Evolutionary conservation across 2,888 invertebrate species (phyloP), one percentile per base, ranked within the genome.

Genomic region (Netelia melanura): DNA sequence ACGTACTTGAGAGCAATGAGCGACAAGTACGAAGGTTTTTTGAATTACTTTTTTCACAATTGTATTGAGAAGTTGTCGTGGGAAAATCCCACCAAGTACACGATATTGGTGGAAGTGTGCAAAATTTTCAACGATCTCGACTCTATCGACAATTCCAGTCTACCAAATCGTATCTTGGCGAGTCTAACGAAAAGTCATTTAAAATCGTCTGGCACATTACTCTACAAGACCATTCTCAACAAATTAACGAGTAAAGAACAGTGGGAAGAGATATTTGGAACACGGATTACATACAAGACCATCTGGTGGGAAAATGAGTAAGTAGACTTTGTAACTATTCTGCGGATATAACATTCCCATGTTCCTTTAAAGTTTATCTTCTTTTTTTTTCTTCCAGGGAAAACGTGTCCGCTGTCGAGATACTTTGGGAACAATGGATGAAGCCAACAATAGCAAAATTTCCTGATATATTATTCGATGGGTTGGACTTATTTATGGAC

Each of bases 81-180:
- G 93, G 95, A 95, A 94, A 95, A 95, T 87, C 95, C 95, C 91
- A 95, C 94, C 61, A 96, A 96, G 88, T 96, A 95, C 91, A 93
- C 95, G 83, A 95, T 95, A 94, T 91, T 96, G 8, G 92, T 95
- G 58, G 95, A 95, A 91, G 93, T 96, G 64, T 95, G 91, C 91
- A 93, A 88, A 88, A 91, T 84, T 86, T 87, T 85, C 91, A 90
- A 85, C 85, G 89, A 88, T 58, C 52, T 86, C 64, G 91, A 86
- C 30, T 17, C 74, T 25, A 74, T 86, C 62, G 86, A 88, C 10
- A 85, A 87, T 14, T 76, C 86, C n/a, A 72, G 89, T 14, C 89
- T 93, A 14, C 85, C 90, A 62, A 78, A 87, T 14, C 85, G 86
- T 23, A 77, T 92, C n/a, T 89, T 90, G 38, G 89, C 86, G 48